phyloP scores from a whole-genome alignment of 2,888 invertebrate genomes.

The Eretmocerus hayati region DNA sequence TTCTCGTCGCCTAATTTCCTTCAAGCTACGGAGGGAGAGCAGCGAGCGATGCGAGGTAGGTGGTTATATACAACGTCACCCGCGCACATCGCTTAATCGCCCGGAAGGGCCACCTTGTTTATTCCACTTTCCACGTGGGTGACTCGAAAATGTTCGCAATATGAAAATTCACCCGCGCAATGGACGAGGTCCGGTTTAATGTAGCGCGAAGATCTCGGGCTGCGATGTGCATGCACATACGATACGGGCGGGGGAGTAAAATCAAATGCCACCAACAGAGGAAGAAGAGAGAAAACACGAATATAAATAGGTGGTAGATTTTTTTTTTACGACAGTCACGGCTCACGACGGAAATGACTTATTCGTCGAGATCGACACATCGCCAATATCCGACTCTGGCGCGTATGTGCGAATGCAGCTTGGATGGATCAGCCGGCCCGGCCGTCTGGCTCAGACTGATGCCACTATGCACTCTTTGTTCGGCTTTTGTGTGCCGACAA shows the following conservation, averaged over 20 bases:
- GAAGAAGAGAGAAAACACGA: constrained; percentile 16
- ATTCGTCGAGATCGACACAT: constrained; percentile 20
- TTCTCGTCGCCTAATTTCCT: constrained; percentile 14
- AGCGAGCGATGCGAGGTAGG: too few species aligned
- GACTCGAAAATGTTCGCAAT: not conserved
- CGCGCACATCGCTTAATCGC: constrained; percentile 16
- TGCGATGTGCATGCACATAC: not conserved
- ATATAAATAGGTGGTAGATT: not conserved
- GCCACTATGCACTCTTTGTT: constrained; percentile 2
- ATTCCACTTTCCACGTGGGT: constrained; percentile 16
- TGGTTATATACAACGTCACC: not conserved
- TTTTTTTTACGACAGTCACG: constrained; percentile 21
- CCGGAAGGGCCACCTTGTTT: constrained; percentile 21
- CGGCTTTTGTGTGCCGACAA: not conserved
- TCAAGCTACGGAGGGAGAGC: too few species aligned
- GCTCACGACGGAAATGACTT: constrained; percentile 19
- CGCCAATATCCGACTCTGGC: constrained; percentile 16
- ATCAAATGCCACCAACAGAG: constrained; percentile 3
- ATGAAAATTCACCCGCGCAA: constrained; percentile 7
- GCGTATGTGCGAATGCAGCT: not conserved
- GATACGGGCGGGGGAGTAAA: constrained; percentile 2
- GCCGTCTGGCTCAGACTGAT: constrained; percentile 1
- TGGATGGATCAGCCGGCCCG: not conserved
- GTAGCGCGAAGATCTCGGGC: constrained; percentile 17
- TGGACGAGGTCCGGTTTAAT: constrained; percentile 9